Evolutionary conservation across 2,113 vertebrate species (phyloP).

Genomic region (Charadrius vociferus): DNA sequence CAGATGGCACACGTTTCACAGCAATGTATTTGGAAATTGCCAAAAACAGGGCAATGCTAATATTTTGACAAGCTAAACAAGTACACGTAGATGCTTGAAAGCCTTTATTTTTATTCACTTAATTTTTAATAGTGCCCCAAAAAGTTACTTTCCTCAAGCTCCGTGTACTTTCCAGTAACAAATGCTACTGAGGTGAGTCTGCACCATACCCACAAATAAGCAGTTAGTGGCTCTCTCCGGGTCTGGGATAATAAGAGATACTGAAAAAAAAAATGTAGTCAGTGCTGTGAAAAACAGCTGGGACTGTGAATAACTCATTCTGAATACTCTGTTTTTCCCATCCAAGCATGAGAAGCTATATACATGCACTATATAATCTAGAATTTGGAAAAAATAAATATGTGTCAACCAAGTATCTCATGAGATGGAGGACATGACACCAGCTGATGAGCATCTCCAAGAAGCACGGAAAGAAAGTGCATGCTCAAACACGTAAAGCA

Average conservation of each 20-base stretch:
- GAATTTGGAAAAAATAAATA: background rate
- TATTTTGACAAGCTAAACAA: background rate
- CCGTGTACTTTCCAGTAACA: background rate
- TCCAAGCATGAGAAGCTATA: background rate
- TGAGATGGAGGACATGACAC: background rate
- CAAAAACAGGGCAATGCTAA: background rate
- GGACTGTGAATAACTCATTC: background rate
- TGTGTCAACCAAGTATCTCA: background rate
- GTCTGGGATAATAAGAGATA: background rate
- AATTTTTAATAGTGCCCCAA: background rate
- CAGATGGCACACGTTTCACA: background rate
- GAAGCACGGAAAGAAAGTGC: fast-evolving
- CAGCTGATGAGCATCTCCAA: background rate
- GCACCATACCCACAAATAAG: background rate
- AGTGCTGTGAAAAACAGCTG: background rate
- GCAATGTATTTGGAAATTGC: background rate
- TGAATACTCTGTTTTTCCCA: background rate
- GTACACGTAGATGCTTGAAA: background rate
- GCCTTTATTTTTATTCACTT: background rate
- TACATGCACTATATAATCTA: background rate
- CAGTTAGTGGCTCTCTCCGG: background rate
- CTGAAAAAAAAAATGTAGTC: background rate
- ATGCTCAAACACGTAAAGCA: background rate
- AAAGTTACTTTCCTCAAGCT: background rate
- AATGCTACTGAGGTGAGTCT: background rate